phyloP scores from a whole-genome alignment of 2,797 vertebrate genomes.

The Crenuchus spilurus region DNA sequence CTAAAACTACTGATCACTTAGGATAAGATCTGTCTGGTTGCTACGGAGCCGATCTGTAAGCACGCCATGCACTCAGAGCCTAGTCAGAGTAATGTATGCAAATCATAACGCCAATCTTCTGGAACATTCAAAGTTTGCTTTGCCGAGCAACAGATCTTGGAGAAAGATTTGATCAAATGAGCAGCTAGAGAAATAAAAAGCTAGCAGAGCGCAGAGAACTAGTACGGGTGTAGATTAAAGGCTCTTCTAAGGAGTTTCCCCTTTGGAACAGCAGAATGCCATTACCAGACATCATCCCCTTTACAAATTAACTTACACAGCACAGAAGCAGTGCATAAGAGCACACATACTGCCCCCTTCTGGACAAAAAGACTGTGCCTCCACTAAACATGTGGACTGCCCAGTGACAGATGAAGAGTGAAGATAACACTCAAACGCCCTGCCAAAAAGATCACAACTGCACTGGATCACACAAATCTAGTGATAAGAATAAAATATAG shows the following conservation, averaged over 20 bases:
- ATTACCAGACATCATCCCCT: background rate
- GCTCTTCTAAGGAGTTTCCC: background rate
- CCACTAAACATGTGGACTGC: constrained; percentile 7
- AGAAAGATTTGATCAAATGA: background rate
- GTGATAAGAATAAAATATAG: no score
- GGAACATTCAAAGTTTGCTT: constrained; percentile 6
- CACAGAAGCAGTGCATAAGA: background rate
- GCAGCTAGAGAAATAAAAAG: background rate
- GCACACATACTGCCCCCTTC: constrained; percentile 27
- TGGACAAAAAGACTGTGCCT: background rate
- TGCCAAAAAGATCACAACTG: background rate
- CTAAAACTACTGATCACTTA: no score
- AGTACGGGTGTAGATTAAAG: background rate
- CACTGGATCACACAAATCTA: no score
- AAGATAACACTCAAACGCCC: background rate
- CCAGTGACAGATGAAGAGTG: constrained; percentile 3
- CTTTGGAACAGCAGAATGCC: background rate
- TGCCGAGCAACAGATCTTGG: constrained; percentile 8
- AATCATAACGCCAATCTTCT: constrained; percentile 17
- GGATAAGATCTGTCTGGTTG: no score
- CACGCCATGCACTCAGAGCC: background rate
- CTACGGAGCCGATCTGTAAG: background rate
- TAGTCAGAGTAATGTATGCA: constrained; percentile 23
- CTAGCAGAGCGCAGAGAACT: background rate
- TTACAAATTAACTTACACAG: constrained; percentile 4